phyloP scores from a whole-genome alignment of 1,140 invertebrate species.

The Pogonomyrmex californicus region DNA sequence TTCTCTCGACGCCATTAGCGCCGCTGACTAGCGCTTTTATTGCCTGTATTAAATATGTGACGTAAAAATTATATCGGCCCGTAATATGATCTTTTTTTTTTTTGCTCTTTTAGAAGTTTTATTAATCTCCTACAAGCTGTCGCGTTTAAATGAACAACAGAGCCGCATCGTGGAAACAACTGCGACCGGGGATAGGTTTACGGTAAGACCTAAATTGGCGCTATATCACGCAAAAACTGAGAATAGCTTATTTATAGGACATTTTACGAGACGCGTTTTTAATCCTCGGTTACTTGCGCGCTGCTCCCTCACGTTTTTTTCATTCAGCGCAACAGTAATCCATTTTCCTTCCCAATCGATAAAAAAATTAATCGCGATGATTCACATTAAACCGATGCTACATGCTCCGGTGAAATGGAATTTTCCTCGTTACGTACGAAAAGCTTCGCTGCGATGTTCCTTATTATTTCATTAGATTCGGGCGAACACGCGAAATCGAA shows the following conservation, averaged over 20 bases:
- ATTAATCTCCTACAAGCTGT: conserved; percentile 28
- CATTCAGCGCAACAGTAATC: not conserved
- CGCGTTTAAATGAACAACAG: conserved; percentile 12
- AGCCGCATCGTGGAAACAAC: not conserved
- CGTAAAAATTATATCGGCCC: conserved; percentile 52
- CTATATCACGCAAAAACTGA: conserved; percentile 6
- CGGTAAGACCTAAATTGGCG: conserved; percentile 5
- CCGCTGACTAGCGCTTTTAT: conserved; percentile 38
- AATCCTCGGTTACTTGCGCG: not conserved
- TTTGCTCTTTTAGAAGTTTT: conserved; percentile 15
- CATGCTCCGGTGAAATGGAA: not conserved
- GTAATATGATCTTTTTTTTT: not conserved
- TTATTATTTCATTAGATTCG: conserved; percentile 62
- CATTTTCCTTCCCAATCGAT: not conserved
- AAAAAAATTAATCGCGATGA: not conserved
- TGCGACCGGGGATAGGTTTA: not conserved
- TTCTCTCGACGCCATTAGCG: conserved; percentile 50
- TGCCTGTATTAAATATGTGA: conserved; percentile 26
- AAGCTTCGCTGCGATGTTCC: not conserved
- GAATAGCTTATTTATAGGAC: conserved; percentile 6
- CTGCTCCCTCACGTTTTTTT: not conserved
- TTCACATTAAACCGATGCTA: not conserved
- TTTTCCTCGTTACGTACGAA: not conserved
- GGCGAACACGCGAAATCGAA: conserved; percentile 37
- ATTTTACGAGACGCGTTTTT: conserved; percentile 14